Percentiles rank a stretch among this genome's conserved stretches.
Evolutionary conservation across 2,888 invertebrate genomes (phyloP).

Genomic region (Ptilodon capucinus): DNA sequence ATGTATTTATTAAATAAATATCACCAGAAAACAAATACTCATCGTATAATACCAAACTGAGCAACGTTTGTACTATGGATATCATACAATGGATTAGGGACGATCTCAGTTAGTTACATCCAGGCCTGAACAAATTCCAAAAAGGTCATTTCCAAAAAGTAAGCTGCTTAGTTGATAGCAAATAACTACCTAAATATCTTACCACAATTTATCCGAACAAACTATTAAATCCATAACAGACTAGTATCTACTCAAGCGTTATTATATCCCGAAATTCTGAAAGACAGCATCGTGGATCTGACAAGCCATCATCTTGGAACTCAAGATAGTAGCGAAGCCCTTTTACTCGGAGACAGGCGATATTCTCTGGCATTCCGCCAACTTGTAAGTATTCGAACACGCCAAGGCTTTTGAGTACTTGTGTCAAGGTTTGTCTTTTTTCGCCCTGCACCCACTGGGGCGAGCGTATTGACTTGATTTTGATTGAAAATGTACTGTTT

Average conservation of each 20-base stretch:
- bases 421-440: constrained; percentile 32
- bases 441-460: too few species aligned
- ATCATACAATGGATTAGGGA: too few species aligned
- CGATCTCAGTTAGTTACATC: too few species aligned
- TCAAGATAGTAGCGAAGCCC: constrained; percentile 1
- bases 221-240: neutral
- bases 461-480: too few species aligned
- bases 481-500: too few species aligned
- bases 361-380: constrained; percentile 31
- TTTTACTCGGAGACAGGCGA: constrained; percentile 23
- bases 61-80: too few species aligned
- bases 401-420: constrained; percentile 10
- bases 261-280: neutral
- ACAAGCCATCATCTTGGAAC: constrained; percentile 10
- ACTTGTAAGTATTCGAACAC: constrained; percentile 21
- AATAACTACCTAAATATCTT: neutral
- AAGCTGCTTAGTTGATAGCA: too few species aligned
- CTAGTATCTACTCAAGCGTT: neutral
- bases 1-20: neutral
- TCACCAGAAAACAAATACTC: too few species aligned
- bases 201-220: neutral
- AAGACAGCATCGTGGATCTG: constrained; percentile 24
- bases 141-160: too few species aligned
- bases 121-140: too few species aligned
- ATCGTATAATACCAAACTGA: too few species aligned